These are phyloP conservation scores for Ciona savignyi DNA, from an alignment of 23 tunicate genomes.

Conservation along the genomic window DNA sequence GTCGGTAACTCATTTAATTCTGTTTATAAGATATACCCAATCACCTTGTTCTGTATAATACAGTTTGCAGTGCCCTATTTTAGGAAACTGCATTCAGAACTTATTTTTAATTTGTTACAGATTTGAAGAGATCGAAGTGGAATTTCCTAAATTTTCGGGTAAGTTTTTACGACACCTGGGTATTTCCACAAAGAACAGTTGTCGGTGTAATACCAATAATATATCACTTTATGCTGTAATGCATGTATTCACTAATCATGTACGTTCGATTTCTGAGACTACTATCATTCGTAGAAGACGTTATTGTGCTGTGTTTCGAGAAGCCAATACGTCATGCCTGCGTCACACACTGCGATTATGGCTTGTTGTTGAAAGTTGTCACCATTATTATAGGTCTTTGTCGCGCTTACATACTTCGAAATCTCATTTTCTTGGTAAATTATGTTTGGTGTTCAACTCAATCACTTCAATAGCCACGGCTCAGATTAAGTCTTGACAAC, in stretches of 20 bases:
- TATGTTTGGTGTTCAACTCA: too few species aligned
- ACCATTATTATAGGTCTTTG: too few species aligned
- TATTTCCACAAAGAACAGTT: too few species aligned
- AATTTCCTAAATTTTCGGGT: slow-evolving; percentile 15
- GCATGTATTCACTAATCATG: background rate
- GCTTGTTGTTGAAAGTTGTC: too few species aligned
- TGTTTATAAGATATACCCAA: background rate
- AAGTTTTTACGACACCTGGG: background rate
- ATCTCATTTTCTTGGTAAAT: too few species aligned
- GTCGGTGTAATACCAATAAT: background rate
- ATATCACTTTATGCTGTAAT: background rate
- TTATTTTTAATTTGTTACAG: slow-evolving; percentile 2
- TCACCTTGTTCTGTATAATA: background rate
- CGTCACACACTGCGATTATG: too few species aligned
- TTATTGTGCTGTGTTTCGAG: too few species aligned
- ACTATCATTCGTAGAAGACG: too few species aligned
- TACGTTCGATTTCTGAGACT: background rate
- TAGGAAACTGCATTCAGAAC: background rate
- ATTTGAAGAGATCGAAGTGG: slow-evolving; percentile 55
- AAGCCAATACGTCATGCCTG: too few species aligned
- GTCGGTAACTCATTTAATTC: background rate
- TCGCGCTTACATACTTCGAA: too few species aligned
- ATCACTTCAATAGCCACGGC: too few species aligned
- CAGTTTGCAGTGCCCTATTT: background rate
- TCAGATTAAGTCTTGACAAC: too few species aligned